These are phyloP conservation scores for Hephaestus fuliginosus DNA, from an alignment of 2,797 vertebrate species.

Conservation along the genomic window DNA sequence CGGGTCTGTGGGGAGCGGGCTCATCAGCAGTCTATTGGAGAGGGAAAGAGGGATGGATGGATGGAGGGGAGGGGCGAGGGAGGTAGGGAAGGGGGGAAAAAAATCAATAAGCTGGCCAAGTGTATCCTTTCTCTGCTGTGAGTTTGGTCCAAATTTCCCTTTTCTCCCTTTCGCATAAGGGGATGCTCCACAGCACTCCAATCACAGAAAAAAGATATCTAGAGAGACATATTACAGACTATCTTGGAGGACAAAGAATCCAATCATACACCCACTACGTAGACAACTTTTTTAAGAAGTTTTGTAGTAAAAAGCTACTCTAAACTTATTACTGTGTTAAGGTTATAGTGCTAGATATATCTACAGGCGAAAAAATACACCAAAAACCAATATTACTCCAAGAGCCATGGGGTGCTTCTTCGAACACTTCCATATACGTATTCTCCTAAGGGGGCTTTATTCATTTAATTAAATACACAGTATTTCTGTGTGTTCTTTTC, in stretches of 20 bases:
- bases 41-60: constrained; percentile 58
- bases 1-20: constrained; percentile 70
- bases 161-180: constrained; percentile 49
- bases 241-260: constrained; percentile 59
- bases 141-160: constrained; percentile 60
- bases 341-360: constrained; percentile 30
- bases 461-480: constrained; percentile 60
- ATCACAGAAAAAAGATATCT: constrained; percentile 58
- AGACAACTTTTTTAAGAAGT: constrained; percentile 43
- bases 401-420: constrained; percentile 16
- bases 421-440: constrained; percentile 24
- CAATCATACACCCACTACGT: constrained; percentile 42
- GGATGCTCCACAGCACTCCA: constrained; percentile 58
- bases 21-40: constrained; percentile 69
- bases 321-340: constrained; percentile 42
- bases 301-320: constrained; percentile 33
- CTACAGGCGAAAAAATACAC: constrained; percentile 38
- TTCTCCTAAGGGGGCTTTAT: constrained; percentile 31
- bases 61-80: constrained; percentile 35
- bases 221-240: constrained; percentile 46
- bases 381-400: constrained; percentile 48
- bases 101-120: constrained; percentile 83
- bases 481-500: constrained; percentile 27
- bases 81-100: constrained; percentile 33
- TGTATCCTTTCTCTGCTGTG: constrained; percentile 64